A percentile compares a stretch with the other conserved stretches of the same genome.
Conservation (phyloP, 2,797 vertebrate genomes). For the Brachymystax lenok region DNA sequence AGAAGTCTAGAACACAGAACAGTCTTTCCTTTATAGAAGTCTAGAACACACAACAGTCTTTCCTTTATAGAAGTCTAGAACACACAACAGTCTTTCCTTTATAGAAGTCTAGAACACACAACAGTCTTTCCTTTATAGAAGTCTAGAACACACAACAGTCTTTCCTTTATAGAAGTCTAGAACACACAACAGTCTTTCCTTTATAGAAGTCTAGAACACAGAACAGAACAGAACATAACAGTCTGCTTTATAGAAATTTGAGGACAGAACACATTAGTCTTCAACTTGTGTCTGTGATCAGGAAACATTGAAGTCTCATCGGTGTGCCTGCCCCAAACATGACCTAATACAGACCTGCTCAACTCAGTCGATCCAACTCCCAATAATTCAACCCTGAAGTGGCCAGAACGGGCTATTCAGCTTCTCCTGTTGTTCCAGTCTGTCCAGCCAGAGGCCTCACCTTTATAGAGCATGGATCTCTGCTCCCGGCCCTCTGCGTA, state of each 20-base stretch:
- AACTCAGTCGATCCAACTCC: too few species aligned
- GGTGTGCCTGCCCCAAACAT: too few species aligned
- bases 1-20: conserved; percentile 79
- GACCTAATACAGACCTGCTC: too few species aligned
- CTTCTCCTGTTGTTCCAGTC: neutral
- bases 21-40: too few species aligned
- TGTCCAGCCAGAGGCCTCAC: conserved; percentile 57
- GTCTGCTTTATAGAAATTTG: conserved; percentile 15
- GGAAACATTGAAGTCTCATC: too few species aligned
- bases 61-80: conserved; percentile 53
- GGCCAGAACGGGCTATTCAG: neutral
- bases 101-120: conserved; percentile 81
- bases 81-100: conserved; percentile 84
- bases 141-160: conserved; percentile 54
- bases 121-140: conserved; percentile 81
- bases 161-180: conserved; percentile 91
- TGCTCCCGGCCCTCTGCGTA: conserved; percentile 85
- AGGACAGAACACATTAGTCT: too few species aligned
- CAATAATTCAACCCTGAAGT: too few species aligned
- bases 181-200: neutral
- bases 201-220: too few species aligned
- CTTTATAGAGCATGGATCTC: conserved; percentile 91
- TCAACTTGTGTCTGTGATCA: too few species aligned
- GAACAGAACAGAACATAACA: neutral
- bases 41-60: conserved; percentile 63